These are phyloP conservation scores for Acleris literana DNA, from an alignment of 2,888 invertebrate species.

Conservation along the genomic window DNA sequence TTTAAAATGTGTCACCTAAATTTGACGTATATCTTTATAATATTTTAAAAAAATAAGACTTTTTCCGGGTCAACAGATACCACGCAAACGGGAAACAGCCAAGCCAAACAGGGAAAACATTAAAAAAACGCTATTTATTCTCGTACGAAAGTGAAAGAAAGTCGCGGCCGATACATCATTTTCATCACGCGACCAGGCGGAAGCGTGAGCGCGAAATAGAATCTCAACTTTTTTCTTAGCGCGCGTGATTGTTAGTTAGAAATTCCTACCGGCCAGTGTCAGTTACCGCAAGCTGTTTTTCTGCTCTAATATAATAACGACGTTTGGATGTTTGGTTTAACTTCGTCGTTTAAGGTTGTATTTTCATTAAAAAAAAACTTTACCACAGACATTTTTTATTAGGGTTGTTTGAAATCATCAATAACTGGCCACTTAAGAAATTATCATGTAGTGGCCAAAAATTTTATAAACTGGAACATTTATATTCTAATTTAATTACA, in stretches of 20 bases:
- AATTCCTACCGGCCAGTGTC: conserved; percentile 38
- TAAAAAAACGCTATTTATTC: conserved; percentile 30
- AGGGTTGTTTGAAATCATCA: too few relatives aligned
- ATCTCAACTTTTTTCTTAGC: conserved; percentile 38
- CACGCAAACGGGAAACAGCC: background rate
- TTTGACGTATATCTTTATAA: too few relatives aligned
- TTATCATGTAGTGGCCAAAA: too few relatives aligned
- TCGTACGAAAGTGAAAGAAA: conserved; percentile 39
- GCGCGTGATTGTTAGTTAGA: conserved; percentile 32
- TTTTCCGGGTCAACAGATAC: too few relatives aligned
- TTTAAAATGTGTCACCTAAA: too few relatives aligned
- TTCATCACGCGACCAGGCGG: conserved; percentile 39
- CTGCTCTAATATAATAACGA: background rate
- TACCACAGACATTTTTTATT: too few relatives aligned
- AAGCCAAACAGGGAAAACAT: conserved; percentile 38
- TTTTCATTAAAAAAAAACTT: too few relatives aligned
- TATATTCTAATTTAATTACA: too few relatives aligned
- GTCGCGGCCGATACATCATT: conserved; percentile 38
- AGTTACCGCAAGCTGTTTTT: conserved; percentile 35
- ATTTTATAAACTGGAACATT: too few relatives aligned
- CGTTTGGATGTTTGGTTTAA: conserved; percentile 11
- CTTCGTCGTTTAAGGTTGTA: background rate
- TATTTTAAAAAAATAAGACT: too few relatives aligned
- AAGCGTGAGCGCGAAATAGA: conserved; percentile 36
- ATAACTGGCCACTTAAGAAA: too few relatives aligned